Evolutionary conservation across 2,113 vertebrate species (phyloP), one percentile per base, ranked within the genome.

Genomic region (Cisticola juncidis): DNA sequence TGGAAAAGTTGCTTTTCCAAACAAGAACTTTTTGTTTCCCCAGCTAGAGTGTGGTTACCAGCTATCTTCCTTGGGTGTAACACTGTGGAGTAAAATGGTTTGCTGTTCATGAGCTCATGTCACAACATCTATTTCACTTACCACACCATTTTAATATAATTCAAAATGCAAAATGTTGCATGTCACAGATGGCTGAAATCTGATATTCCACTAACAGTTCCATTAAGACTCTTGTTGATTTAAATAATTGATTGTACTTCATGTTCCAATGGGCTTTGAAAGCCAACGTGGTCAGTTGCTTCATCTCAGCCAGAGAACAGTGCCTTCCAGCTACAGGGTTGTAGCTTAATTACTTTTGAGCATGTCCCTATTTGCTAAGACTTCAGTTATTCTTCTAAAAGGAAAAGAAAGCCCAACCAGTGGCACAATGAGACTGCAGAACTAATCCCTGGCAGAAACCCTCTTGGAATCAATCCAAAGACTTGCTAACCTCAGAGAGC

Each of bases 241-340:
- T 94, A 90, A 95, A 94, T 79, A 94, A 87, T 82, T 28, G 2
- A 61, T 82, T 83, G 76, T 35, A 66, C 47, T 90, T 86, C 31
- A 18, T 81, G 28, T 94, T 92, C 44, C 56, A 70, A 28, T 29
- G 40, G 38, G 12, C 28, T 93, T 85, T 76, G 48, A 87, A 76
- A 79, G 53, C 71, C 66, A 76, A 5, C 20, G 29, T 19, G 50
- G 47, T 66, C 83, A 84, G 38, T 65, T 54, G 38, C 57, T 85
- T 33, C 9, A 17, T 61, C 38, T 92, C 5, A 4, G 14, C 58
- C 69, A 36, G 45, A 44, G n/a, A 82, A 33, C 28, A 56, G 51
- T 44, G 24, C 12, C 69, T 92, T 93, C 44, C 42, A 83, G 51
- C 56, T 54, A 29, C 2, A 3, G 9, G 5, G 4, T 4, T 65